phyloP scores from a whole-genome alignment of 2,888 invertebrate species.

The Oscheius onirici region DNA sequence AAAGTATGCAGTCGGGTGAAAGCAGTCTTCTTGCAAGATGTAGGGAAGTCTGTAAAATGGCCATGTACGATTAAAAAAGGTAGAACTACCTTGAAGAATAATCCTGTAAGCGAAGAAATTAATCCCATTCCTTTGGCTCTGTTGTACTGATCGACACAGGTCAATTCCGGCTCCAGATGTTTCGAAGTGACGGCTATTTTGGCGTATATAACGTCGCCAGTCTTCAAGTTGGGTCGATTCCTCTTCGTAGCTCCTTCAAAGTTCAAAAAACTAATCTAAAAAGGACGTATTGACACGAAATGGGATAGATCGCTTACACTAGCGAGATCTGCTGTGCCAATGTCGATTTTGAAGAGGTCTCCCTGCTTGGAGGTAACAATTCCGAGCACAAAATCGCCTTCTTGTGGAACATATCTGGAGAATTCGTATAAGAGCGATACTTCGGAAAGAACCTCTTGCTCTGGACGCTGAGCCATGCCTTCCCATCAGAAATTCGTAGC shows the following conservation, averaged over 20 bases:
- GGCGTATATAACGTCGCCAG: slow-evolving; percentile 68
- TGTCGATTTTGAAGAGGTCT: slow-evolving; percentile 67
- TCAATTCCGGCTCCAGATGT: slow-evolving; percentile 68
- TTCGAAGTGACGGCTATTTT: slow-evolving; percentile 61
- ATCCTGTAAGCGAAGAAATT: slow-evolving; percentile 52
- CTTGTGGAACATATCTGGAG: slow-evolving; percentile 66
- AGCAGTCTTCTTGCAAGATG: slow-evolving; percentile 64
- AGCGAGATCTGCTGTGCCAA: slow-evolving; percentile 65
- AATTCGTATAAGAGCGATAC: not conserved
- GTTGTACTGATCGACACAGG: slow-evolving; percentile 65
- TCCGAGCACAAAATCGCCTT: slow-evolving; percentile 67
- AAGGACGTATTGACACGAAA: not conserved
- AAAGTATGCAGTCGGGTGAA: slow-evolving; percentile 76
- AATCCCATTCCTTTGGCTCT: slow-evolving; percentile 66
- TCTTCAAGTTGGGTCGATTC: slow-evolving; percentile 67
- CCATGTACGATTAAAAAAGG: not conserved
- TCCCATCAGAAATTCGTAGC: slow-evolving; percentile 39
- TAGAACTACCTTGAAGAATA: slow-evolving; percentile 51
- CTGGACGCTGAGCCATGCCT: slow-evolving; percentile 56
- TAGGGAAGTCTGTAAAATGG: slow-evolving; percentile 52
- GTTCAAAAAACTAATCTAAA: slow-evolving; percentile 41
- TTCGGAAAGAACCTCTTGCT: slow-evolving; percentile 43
- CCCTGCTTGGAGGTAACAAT: slow-evolving; percentile 62
- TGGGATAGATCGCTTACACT: slow-evolving; percentile 34
- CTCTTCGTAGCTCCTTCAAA: slow-evolving; percentile 70